Base-by-base conservation (phyloP, 2,888 invertebrate species). In the Drosophila flavopinicola region DNA sequence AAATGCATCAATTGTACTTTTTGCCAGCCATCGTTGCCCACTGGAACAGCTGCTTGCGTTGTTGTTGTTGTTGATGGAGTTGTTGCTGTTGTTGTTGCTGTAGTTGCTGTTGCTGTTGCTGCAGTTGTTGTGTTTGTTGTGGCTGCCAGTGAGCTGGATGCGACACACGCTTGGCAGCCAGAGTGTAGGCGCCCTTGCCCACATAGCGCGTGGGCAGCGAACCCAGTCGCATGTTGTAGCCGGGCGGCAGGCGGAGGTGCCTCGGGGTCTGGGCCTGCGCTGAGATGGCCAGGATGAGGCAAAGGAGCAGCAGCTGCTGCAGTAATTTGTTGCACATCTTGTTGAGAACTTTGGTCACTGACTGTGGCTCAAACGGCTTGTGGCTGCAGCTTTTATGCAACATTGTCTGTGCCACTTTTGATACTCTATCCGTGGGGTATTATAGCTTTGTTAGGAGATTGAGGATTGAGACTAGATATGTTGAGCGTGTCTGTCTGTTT, bases 181-280 rank as follows among this genome's bases (percentile, higher is more conserved):
- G 10, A 3, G 75, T 66, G 13, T 74, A 82, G 13, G 76, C 78
- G 6, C 84, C 83, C 20, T 83, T 80, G 48, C 80, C 80, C 20
- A 67, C 60, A 11, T 67, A 45, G 4, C 71, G 51, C 1, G 59
- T 47, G 0, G 75, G 68, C 37, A 58, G 2, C 2, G 51, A 37
- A 9, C 61, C 49, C 48, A 78, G 11, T 6, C 71, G 66, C 64
- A 63, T 71, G 4, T 68, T 65, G 33, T 78, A 60, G 30, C 59
- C 61, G 6, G 56, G 54, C 0, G 66, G 74, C 27, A 75, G 45
- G 6, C 77, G 76, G 17, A 69, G 37, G 0, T 61, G 76, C 10
- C 39, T n/a, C 23, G 44, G 53, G n/a, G n/a, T n/a, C 39, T 60
- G 61, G 10, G 38, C 52, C 25, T 4, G 37, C 13, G 39, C 30